A percentile compares a stretch with the other conserved stretches of the same genome.
These are phyloP conservation scores for Macrotus californicus DNA, from an alignment of 2,113 vertebrate genomes.

Conservation along the genomic window DNA sequence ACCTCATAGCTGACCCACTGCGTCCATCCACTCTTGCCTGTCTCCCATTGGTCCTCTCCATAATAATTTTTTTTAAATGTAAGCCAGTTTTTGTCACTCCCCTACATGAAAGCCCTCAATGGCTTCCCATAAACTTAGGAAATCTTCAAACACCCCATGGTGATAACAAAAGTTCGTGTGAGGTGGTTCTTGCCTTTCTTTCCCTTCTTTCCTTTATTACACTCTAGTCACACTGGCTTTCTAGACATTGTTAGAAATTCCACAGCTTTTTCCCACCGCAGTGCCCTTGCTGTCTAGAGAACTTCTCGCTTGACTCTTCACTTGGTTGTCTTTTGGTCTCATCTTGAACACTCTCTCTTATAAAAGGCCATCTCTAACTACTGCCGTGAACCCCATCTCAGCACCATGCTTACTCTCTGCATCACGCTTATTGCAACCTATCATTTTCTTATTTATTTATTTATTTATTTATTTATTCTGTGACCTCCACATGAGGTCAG, in stretches of 20 bases:
- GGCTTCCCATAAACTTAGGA: neutral
- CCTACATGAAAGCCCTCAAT: neutral
- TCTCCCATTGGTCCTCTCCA: neutral
- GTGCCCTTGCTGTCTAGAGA: neutral
- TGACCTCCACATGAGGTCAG: neutral
- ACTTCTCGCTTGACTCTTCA: neutral
- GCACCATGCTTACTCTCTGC: neutral
- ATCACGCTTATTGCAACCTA: neutral
- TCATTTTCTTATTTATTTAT: neutral
- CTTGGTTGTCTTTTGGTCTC: neutral
- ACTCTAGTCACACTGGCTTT: neutral
- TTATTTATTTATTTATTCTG: neutral
- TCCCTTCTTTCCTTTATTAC: neutral
- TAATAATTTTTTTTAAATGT: neutral
- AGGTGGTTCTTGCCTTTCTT: neutral
- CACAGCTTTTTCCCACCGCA: neutral
- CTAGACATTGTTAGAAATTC: neutral
- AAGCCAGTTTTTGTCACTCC: neutral
- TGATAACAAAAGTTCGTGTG: neutral
- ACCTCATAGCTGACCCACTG: neutral
- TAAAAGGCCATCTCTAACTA: neutral
- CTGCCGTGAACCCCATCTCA: neutral
- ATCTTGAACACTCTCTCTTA: neutral
- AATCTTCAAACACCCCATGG: neutral
- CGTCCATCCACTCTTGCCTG: neutral